Conservation (phyloP, 2,797 vertebrate genomes). For the Cyprinodon diabolis region DNA sequence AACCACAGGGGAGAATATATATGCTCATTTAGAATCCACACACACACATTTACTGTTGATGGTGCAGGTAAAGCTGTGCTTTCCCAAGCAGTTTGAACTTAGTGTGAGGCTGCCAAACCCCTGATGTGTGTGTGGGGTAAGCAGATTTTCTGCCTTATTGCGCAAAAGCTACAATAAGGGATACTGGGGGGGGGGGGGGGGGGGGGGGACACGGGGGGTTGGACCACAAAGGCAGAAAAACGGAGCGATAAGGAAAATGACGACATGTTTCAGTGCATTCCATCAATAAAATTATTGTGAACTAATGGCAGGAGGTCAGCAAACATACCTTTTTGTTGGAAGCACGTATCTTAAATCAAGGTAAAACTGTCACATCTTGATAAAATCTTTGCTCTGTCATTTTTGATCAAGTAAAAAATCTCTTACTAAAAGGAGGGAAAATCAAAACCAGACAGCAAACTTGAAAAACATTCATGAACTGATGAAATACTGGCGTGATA, state of each 20-base stretch:
- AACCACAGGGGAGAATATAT: conserved; percentile 8
- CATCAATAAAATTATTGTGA: conserved; percentile 36
- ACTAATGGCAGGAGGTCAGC: conserved; percentile 35
- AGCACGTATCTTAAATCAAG: background rate
- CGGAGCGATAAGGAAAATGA: conserved; percentile 38
- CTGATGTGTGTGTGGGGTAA: conserved; percentile 66
- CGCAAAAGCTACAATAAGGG: conserved; percentile 69
- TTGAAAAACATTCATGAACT: background rate
- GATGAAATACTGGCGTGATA: background rate
- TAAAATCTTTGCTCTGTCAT: background rate
- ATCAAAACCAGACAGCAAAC: background rate
- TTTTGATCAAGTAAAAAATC: background rate
- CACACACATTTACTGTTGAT: conserved; percentile 55
- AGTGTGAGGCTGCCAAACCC: conserved; percentile 67
- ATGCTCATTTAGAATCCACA: conserved; percentile 1
- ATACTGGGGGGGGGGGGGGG: conserved; percentile 9
- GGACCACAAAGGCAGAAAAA: background rate
- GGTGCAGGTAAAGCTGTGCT: conserved; percentile 67
- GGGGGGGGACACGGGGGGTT: background rate
- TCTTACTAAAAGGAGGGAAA: background rate
- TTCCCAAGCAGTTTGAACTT: conserved; percentile 72
- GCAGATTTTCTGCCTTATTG: conserved; percentile 78
- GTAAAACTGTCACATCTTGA: no score
- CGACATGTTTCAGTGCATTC: conserved; percentile 51
- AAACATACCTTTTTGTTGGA: conserved; percentile 15